phyloP scores from a whole-genome alignment of 1,140 invertebrate genomes.

The Dinothrombium tinctorium region DNA sequence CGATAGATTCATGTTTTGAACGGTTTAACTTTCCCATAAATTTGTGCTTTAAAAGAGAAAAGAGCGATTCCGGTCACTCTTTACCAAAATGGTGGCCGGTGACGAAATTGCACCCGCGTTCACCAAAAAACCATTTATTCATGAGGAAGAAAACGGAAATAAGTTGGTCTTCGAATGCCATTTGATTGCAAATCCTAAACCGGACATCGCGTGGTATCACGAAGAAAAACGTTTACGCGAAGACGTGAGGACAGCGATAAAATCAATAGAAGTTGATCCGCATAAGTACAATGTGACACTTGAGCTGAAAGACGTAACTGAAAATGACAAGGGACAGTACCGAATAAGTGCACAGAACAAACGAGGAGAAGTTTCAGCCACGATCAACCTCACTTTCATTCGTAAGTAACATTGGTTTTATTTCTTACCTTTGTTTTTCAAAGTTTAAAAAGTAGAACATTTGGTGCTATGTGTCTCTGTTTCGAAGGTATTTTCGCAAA shows the following conservation, averaged over 20 bases:
- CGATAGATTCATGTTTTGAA: too few species aligned
- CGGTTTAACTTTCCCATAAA: too few species aligned
- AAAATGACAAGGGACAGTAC: conserved; percentile 85
- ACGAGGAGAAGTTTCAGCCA: conserved; percentile 88
- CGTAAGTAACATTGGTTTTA: too few species aligned
- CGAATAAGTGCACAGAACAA: conserved; percentile 94
- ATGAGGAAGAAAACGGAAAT: conserved; percentile 89
- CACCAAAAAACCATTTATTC: conserved; percentile 82
- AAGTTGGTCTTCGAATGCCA: conserved; percentile 82
- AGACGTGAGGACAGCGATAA: too few species aligned
- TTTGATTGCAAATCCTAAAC: conserved; percentile 76
- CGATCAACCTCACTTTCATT: conserved; percentile 94
- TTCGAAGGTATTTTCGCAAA: too few species aligned
- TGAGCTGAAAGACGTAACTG: conserved; percentile 80
- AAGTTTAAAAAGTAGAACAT: too few species aligned
- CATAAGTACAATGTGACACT: conserved; percentile 72
- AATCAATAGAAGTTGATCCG: conserved; percentile 50
- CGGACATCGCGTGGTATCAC: conserved; percentile 72
- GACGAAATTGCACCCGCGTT: conserved; percentile 50
- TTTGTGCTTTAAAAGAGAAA: conserved; percentile 81
- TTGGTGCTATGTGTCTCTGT: too few species aligned
- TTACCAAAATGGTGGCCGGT: too few species aligned
- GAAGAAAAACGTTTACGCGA: conserved; percentile 57
- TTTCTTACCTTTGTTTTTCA: too few species aligned
- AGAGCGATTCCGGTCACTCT: too few species aligned